Conservation (phyloP, 2,113 vertebrate species). For the Oophaga pumilio region DNA sequence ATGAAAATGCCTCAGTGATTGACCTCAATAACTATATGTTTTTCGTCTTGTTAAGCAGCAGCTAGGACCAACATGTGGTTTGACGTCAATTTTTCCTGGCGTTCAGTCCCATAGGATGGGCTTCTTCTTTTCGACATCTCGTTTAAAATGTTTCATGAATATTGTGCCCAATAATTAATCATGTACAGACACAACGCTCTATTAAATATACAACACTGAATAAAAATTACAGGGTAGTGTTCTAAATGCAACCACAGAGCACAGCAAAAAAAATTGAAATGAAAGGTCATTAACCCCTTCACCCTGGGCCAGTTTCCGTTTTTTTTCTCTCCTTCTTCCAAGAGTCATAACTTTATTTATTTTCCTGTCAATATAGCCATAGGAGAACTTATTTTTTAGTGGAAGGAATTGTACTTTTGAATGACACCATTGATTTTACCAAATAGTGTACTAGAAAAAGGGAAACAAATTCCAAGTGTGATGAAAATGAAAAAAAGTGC, state of each 20-base stretch:
- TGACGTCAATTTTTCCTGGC: conserved; percentile 1
- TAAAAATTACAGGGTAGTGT: conserved; percentile 3
- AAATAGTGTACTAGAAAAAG: too few relatives aligned
- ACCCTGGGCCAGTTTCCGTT: too few relatives aligned
- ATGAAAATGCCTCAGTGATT: background rate
- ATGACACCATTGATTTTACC: too few relatives aligned
- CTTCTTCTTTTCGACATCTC: background rate
- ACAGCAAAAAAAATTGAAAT: background rate
- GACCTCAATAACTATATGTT: background rate
- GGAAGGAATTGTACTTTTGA: too few relatives aligned
- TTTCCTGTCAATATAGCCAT: too few relatives aligned
- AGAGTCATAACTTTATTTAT: too few relatives aligned
- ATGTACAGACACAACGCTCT: background rate
- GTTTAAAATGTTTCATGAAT: background rate
- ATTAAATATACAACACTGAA: background rate
- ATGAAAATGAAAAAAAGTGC: too few relatives aligned
- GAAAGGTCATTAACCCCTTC: background rate
- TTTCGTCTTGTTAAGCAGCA: background rate
- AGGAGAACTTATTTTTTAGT: too few relatives aligned
- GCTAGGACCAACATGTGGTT: background rate
- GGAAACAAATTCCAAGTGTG: too few relatives aligned
- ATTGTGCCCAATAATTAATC: conserved; percentile 26
- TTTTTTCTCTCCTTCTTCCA: too few relatives aligned
- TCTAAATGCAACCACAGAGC: background rate
- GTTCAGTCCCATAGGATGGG: background rate